These are phyloP conservation scores for Leptinotarsa texana DNA, from an alignment of 1,140 invertebrate species.

Conservation along the genomic window DNA sequence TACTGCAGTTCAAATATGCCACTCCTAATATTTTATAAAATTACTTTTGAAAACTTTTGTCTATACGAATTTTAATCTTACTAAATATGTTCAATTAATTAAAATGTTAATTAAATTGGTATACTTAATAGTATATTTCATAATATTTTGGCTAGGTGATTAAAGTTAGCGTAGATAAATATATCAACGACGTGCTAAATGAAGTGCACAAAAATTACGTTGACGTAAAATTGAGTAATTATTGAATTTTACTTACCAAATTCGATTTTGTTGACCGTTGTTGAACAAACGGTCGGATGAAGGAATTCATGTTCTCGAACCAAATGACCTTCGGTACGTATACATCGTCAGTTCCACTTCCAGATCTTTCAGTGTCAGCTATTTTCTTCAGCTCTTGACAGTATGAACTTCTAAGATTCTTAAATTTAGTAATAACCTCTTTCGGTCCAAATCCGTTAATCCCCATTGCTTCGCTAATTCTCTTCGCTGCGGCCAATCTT, in stretches of 20 bases:
- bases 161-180: constrained; percentile 7
- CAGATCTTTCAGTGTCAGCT: constrained; percentile 35
- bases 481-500: constrained; percentile 32
- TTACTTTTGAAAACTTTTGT: background rate
- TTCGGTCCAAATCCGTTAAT: constrained; percentile 29
- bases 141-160: constrained; percentile 1
- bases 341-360: constrained; percentile 36
- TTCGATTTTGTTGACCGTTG: background rate
- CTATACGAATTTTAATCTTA: background rate
- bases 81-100: constrained; percentile 7
- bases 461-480: constrained; percentile 28
- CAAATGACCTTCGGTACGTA: constrained; percentile 42
- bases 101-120: constrained; percentile 7
- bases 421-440: constrained; percentile 35
- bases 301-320: constrained; percentile 29
- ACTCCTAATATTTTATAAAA: too few relatives aligned
- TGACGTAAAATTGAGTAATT: constrained; percentile 5
- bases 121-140: background rate
- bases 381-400: constrained; percentile 48
- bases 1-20: too few relatives aligned
- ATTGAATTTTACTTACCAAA: constrained; percentile 17
- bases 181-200: constrained; percentile 6
- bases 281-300: constrained; percentile 25
- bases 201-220: constrained; percentile 3
- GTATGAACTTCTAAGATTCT: constrained; percentile 29